Evolutionary conservation across 1,140 invertebrate species (phyloP).

Genomic region (Drosophila mayri): DNA sequence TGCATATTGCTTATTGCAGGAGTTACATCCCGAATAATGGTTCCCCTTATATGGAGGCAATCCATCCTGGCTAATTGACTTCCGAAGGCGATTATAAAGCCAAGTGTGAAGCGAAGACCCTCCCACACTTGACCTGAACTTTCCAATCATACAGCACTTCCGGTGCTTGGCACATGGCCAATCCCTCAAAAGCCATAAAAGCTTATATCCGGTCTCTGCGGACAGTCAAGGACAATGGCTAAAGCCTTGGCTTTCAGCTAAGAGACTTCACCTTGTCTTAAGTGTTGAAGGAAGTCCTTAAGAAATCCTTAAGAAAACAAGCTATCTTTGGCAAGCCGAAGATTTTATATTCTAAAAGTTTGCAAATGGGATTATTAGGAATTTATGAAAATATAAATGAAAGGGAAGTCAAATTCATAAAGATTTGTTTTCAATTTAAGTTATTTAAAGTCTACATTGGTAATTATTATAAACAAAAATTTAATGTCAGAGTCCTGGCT

Average conservation of each 20-base stretch:
- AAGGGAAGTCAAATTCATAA: no score
- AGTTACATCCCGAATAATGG: neutral
- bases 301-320: neutral
- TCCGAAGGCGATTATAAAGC: slow-evolving; percentile 37
- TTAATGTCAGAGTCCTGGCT: no score
- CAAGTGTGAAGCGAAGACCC: slow-evolving; percentile 11
- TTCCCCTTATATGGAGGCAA: neutral
- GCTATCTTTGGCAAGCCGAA: neutral
- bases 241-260: slow-evolving; percentile 5
- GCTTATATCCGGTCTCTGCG: slow-evolving; percentile 40
- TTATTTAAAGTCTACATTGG: no score
- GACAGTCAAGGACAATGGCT: slow-evolving; percentile 36
- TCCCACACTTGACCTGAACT: slow-evolving; percentile 46
- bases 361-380: no score
- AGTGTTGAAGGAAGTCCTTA: neutral
- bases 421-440: no score
- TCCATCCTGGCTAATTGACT: slow-evolving; percentile 25
- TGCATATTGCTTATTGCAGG: slow-evolving; percentile 17
- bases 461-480: no score
- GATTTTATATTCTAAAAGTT: no score
- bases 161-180: slow-evolving; percentile 40
- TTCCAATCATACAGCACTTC: slow-evolving; percentile 46
- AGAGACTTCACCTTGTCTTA: slow-evolving; percentile 23
- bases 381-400: no score
- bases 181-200: slow-evolving; percentile 47